phyloP scores from a whole-genome alignment of 2,113 vertebrate species.

The Leucosticte australis region DNA sequence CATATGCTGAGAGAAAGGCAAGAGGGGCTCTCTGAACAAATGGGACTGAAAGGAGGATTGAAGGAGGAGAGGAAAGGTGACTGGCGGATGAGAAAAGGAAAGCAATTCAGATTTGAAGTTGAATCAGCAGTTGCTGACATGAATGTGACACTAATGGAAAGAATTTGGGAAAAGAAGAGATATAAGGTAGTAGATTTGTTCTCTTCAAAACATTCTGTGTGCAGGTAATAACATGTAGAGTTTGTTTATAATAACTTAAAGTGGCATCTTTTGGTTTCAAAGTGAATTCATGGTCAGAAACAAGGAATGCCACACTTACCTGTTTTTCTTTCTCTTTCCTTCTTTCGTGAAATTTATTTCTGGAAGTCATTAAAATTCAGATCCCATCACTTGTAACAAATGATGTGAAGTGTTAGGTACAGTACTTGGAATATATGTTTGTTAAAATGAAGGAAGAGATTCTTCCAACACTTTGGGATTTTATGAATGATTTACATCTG shows the following conservation, averaged over 20 bases:
- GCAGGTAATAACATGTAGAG: constrained; percentile 15
- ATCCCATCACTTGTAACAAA: constrained; percentile 67
- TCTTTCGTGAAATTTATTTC: constrained; percentile 57
- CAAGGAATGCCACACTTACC: background rate
- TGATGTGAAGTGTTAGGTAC: constrained; percentile 58
- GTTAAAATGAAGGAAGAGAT: constrained; percentile 66
- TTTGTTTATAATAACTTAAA: constrained; percentile 14
- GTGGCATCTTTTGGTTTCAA: constrained; percentile 38
- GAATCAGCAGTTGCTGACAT: constrained; percentile 51
- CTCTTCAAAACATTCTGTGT: background rate
- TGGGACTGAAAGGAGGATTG: background rate
- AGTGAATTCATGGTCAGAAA: constrained; percentile 22
- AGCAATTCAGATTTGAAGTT: constrained; percentile 45
- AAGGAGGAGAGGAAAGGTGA: background rate
- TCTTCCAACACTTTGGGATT: constrained; percentile 72
- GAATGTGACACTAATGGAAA: constrained; percentile 42
- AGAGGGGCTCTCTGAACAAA: constrained; percentile 17
- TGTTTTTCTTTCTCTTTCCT: background rate
- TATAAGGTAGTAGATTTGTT: background rate
- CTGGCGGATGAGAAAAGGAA: background rate
- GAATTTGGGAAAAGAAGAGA: constrained; percentile 44
- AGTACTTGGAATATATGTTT: constrained; percentile 68
- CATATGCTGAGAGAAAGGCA: constrained; percentile 40
- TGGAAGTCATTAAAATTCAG: constrained; percentile 66
- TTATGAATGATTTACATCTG: constrained; percentile 83